Conservation (phyloP, 2,797 vertebrate genomes). For the Sebastolobus altivelis region DNA sequence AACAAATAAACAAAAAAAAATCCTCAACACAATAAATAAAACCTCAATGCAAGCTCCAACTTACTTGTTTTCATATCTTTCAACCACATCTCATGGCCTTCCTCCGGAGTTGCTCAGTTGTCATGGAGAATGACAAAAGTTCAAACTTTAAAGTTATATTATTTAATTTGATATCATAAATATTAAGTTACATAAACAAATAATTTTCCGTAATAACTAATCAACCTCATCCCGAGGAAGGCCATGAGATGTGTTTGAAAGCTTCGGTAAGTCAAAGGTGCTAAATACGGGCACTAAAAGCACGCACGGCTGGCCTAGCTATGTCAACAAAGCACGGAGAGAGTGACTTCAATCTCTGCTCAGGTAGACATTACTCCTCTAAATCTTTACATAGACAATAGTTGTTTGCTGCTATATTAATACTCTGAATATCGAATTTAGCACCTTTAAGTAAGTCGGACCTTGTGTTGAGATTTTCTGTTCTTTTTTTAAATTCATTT, state of each 20-base stretch:
- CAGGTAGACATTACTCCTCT: too few relatives aligned
- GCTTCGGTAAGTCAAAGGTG: background rate
- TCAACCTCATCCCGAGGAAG: background rate
- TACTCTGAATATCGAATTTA: too few relatives aligned
- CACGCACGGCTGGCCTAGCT: too few relatives aligned
- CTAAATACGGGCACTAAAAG: too few relatives aligned
- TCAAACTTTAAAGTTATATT: background rate
- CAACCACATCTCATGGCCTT: background rate
- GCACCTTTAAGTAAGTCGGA: background rate
- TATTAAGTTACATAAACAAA: background rate
- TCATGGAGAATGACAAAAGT: background rate
- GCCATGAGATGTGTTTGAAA: background rate
- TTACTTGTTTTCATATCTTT: background rate
- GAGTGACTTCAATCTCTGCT: too few relatives aligned
- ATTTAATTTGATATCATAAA: background rate
- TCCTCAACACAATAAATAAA: background rate
- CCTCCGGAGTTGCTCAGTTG: background rate
- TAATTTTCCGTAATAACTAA: background rate
- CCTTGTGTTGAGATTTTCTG: background rate
- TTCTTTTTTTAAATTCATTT: background rate
- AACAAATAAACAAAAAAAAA: background rate
- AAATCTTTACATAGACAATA: too few relatives aligned
- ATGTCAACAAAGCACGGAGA: too few relatives aligned
- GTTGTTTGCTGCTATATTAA: too few relatives aligned
- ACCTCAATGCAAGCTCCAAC: background rate